Evolutionary conservation across 2,888 invertebrate genomes (phyloP), one percentile per base, ranked within the genome.

Genomic region (Gerris lacustris): DNA sequence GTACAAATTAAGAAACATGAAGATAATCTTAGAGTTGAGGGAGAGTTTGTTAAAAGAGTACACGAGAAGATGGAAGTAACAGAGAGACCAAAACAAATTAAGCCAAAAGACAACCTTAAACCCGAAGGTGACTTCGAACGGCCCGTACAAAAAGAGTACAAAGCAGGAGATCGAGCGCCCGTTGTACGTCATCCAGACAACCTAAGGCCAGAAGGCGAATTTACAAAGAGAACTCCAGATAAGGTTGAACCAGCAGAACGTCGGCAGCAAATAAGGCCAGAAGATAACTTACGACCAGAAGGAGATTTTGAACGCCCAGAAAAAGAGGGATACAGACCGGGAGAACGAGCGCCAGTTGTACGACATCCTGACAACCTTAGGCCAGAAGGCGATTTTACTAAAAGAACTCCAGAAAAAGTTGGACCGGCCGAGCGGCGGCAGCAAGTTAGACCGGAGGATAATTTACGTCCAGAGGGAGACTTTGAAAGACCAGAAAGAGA

Each of bases 51-150:
- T 66, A 72, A 75, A 6, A 67, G 69, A 17, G 4, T 15, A 11
- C 11, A 11, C n/a, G 68, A 69, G 44, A 77, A 76, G 75, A 64
- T 83, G 83, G 44, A 82, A 80, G 5, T 78, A 77, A 67, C 82
- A 79, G 7, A 80, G 79, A 64, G 73, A 66, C 72, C 72, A n/a
- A 69, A 69, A 45, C 66, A 72, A 6, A 63, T 31, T 11, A 79
- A 78, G 64, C 80, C 82, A 2, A 81, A 78, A 71, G 85, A 84
- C 74, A 84, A 85, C 72, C 74, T 74, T 73, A 73, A 4, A 78
- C 83, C 85, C 0, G 88, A 87, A 78, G 87, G 88, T 0, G 84
- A 86, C 0, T 85, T 86, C 73, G 82, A 77, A 15, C 73, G 76
- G 31, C 31, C 31, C 31, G 31, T 31, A 1, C 31, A 31, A 31